Conservation (phyloP, 2,888 invertebrate genomes). For the Hirudinaria manillensis region DNA sequence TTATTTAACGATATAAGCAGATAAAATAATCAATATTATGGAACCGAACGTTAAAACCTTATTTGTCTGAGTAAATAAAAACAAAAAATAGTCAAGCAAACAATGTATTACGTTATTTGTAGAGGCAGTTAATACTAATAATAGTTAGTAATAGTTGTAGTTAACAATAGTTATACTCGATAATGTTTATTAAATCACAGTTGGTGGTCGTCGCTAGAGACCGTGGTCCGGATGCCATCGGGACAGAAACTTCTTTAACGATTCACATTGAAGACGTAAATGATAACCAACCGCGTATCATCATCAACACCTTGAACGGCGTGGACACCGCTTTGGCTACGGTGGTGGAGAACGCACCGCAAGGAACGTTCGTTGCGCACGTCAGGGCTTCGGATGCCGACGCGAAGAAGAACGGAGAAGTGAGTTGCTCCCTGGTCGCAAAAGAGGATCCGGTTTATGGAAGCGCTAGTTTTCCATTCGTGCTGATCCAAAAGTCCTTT, state of each 20-base stretch:
- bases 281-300: constrained; percentile 80
- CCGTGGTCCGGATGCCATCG: constrained; percentile 60
- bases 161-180: too few species aligned
- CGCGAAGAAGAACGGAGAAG: constrained; percentile 1
- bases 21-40: too few species aligned
- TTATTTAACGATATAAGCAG: too few species aligned
- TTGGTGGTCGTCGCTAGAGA: constrained; percentile 36
- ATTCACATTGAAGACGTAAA: constrained; percentile 63
- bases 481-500: constrained; percentile 5
- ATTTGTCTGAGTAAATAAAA: too few species aligned
- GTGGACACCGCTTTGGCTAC: constrained; percentile 22
- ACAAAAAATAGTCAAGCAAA: too few species aligned
- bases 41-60: too few species aligned
- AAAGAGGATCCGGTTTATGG: neutral
- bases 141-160: too few species aligned
- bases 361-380: constrained; percentile 17
- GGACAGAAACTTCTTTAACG: constrained; percentile 66
- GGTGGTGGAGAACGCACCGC: constrained; percentile 16
- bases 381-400: neutral
- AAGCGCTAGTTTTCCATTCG: neutral
- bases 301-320: constrained; percentile 46
- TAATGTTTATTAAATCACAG: neutral
- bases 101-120: too few species aligned
- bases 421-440: neutral
- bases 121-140: too few species aligned